Evolutionary conservation across 1,140 invertebrate species (phyloP).

Genomic region (Diorhabda sublineata): DNA sequence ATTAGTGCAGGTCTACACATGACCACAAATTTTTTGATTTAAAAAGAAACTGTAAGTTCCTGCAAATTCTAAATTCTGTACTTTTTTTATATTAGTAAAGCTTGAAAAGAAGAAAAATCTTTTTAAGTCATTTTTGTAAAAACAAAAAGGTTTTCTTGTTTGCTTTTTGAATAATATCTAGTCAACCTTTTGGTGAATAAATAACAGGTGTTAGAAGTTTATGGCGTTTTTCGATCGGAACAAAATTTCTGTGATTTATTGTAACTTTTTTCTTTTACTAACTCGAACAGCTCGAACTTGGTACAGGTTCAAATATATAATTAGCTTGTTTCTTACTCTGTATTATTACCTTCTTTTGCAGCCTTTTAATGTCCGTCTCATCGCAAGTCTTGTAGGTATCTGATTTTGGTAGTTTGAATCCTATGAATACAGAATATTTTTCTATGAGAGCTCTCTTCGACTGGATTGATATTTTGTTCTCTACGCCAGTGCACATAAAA

Average conservation of each 20-base stretch:
- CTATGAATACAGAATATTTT: slow-evolving; percentile 8
- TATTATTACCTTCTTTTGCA: too few relatives aligned
- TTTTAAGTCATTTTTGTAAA: too few relatives aligned
- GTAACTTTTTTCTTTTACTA: too few relatives aligned
- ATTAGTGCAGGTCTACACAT: background rate
- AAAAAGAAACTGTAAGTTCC: slow-evolving; percentile 11
- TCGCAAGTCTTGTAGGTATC: too few relatives aligned
- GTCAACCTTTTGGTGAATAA: too few relatives aligned
- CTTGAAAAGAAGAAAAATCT: background rate
- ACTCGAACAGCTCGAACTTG: background rate
- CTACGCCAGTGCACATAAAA: slow-evolving; percentile 13
- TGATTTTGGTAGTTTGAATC: too few relatives aligned
- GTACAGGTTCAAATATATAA: background rate
- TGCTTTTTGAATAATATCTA: too few relatives aligned
- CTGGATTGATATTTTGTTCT: slow-evolving; percentile 4
- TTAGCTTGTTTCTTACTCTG: background rate
- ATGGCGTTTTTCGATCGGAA: too few relatives aligned
- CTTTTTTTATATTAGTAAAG: slow-evolving; percentile 4
- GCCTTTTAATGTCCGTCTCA: too few relatives aligned
- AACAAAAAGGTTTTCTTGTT: too few relatives aligned
- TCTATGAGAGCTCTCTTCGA: slow-evolving; percentile 6
- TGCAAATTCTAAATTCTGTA: slow-evolving; percentile 10
- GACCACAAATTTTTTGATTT: slow-evolving; percentile 6
- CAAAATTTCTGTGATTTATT: too few relatives aligned
- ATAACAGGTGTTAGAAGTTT: too few relatives aligned